A percentile compares a stretch with the other conserved stretches of the same genome.
Conservation (phyloP, 2,797 vertebrate genomes). For the Sparus aurata region DNA sequence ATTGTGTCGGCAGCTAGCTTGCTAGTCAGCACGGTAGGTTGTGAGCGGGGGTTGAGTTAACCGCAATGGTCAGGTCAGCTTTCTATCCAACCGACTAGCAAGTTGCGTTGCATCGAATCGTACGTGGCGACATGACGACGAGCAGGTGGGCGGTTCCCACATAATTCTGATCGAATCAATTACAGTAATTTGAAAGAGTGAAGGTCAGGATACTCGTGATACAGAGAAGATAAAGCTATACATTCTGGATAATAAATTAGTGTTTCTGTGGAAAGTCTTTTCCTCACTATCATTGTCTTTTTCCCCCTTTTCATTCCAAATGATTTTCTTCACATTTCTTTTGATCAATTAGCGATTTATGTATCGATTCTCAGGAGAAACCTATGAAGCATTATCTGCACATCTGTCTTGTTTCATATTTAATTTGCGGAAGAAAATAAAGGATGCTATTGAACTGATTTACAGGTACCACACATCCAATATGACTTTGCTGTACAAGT, state of each 20-base stretch:
- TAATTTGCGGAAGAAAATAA: background rate
- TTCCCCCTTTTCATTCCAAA: too few relatives aligned
- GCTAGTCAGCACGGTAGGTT: conserved; percentile 31
- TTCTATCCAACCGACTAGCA: conserved; percentile 43
- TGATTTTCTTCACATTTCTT: background rate
- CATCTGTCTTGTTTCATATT: background rate
- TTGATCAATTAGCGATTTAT: background rate
- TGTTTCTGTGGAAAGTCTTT: background rate
- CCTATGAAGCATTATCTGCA: background rate
- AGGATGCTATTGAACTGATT: background rate
- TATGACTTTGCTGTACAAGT: background rate
- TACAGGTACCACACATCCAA: background rate
- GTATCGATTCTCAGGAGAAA: background rate
- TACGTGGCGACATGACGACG: conserved; percentile 79
- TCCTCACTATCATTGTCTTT: too few relatives aligned
- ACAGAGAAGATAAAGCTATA: background rate
- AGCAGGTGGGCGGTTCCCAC: conserved; percentile 54
- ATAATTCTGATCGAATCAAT: background rate
- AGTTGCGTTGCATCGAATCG: conserved; percentile 70
- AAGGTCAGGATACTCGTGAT: background rate
- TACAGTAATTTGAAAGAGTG: background rate
- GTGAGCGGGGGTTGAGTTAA: background rate
- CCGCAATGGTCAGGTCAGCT: conserved; percentile 55
- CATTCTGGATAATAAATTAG: background rate
- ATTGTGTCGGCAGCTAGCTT: conserved; percentile 24